Evolutionary conservation across 2,888 invertebrate genomes (phyloP).

Genomic region (Tiphia femorata): DNA sequence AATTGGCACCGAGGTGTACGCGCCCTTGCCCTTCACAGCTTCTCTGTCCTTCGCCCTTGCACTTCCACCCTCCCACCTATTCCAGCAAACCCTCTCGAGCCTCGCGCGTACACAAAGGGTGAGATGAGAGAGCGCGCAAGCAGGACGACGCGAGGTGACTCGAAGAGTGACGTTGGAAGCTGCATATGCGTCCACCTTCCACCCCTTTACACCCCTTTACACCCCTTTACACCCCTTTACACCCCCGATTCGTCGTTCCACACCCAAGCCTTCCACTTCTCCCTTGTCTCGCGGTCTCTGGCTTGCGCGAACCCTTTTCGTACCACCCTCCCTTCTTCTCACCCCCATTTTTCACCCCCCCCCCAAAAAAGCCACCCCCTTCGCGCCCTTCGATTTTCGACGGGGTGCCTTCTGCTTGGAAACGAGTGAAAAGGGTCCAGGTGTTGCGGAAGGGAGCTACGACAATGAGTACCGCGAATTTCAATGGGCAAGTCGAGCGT

Average conservation of each 20-base stretch:
- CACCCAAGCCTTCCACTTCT: no score
- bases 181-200: neutral
- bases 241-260: no score
- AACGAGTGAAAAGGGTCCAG: neutral
- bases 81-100: neutral
- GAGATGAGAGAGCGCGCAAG: constrained; percentile 18
- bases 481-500: no score
- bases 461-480: no score
- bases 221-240: neutral
- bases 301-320: neutral
- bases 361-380: no score
- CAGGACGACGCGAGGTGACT: no score
- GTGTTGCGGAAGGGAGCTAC: neutral
- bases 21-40: no score
- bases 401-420: neutral
- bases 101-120: constrained; percentile 33
- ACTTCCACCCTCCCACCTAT: neutral
- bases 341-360: no score
- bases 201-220: neutral
- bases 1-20: no score
- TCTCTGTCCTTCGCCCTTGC: no score
- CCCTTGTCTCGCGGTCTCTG: neutral
- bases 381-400: neutral
- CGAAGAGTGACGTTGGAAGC: neutral
- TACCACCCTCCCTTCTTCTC: no score